A percentile compares a stretch with the other conserved stretches of the same genome.
Conservation (phyloP, 2,888 invertebrate genomes). For the Synanthedon tipuliformis region DNA sequence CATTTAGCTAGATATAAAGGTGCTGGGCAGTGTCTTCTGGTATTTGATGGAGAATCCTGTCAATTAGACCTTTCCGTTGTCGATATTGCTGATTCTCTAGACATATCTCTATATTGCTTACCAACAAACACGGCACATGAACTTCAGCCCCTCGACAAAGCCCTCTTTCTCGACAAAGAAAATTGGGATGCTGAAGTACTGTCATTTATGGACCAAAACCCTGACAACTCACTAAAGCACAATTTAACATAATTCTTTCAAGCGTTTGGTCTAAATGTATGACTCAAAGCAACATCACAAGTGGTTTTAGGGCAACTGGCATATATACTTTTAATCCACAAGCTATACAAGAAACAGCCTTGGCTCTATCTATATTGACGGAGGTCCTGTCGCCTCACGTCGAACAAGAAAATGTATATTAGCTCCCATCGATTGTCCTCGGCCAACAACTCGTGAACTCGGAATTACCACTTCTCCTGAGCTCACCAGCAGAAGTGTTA, state of each 20-base stretch:
- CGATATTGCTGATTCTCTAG: slow-evolving; percentile 8
- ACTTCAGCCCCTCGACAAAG: background rate
- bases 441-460: too few relatives aligned
- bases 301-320: too few relatives aligned
- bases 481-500: too few relatives aligned
- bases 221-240: background rate
- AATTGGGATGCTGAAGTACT: background rate
- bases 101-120: slow-evolving; percentile 7
- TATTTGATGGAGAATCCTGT: slow-evolving; percentile 12
- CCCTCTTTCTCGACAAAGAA: background rate
- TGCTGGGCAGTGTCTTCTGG: slow-evolving; percentile 9
- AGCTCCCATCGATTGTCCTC: too few relatives aligned
- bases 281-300: too few relatives aligned
- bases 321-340: too few relatives aligned
- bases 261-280: too few relatives aligned
- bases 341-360: too few relatives aligned
- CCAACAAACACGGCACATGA: background rate
- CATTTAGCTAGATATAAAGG: slow-evolving; percentile 9
- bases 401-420: too few relatives aligned
- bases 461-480: too few relatives aligned
- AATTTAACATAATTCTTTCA: background rate
- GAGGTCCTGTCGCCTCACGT: too few relatives aligned
- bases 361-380: too few relatives aligned
- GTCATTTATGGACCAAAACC: background rate
- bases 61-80: slow-evolving; percentile 11